Base-by-base conservation (phyloP, 2,113 vertebrate genomes). In the Pycnonotus jocosus region DNA sequence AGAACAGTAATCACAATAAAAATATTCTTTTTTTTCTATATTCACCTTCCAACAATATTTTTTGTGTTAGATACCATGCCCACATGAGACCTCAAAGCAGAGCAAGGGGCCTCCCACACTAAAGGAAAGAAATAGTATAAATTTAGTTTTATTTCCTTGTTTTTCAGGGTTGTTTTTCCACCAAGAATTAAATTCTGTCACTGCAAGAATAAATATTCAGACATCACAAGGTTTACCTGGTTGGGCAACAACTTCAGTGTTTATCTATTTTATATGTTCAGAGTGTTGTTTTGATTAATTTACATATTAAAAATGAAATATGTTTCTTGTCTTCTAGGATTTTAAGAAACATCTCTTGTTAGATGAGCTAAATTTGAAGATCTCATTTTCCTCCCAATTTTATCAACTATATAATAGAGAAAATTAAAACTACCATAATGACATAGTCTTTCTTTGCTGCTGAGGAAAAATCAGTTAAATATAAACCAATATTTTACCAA, bases 401-500 rank as follows among this genome's bases (percentile, higher is more conserved):
- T 74, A n/a, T 70, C 16, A 58, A 35, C 38, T 61, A 54, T 11
- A 6, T 31, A 60, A 71, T 1, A 71, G 21, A 53, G 28, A 62
- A 22, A 95, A 88, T 8, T 61, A 58, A 83, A 88, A 88, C 7
- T 1, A 54, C 17, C 16, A 17, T 15, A 88, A 70, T 0, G 12
- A 48, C 6, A 37, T 0, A 54, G 6, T 5, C 10, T 28, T 65
- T 79, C 68, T 86, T 91, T 90, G 65, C 31, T 73, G 16, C 28
- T 60, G 27, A 53, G 35, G 69, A 93, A 95, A 73, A 79, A 85
- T 84, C 86, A 79, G 65, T 60, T 73, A 83, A 92, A 95, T 86
- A 92, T 61, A 57, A 91, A 84, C 58, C 40, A 85, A 45, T 87
- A 89, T 84, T 93, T 93, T 64, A 58, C 37, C 53, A 91, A 93